Conservation (phyloP, 2,888 invertebrate species). For the Caradrina kadenii region DNA sequence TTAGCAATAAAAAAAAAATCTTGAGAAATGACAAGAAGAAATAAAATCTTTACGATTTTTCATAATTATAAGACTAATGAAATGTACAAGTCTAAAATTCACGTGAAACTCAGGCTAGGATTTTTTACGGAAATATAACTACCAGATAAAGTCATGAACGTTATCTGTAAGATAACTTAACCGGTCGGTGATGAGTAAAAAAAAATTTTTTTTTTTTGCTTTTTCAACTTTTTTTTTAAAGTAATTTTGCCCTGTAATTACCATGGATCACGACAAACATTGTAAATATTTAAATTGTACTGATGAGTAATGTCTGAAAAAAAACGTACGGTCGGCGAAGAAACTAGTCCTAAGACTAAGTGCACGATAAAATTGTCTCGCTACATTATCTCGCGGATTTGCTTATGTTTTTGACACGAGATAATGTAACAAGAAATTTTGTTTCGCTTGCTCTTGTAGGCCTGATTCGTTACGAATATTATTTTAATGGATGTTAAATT, state of each 20-base stretch:
- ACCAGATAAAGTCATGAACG: too few species aligned
- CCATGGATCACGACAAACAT: slow-evolving; percentile 33
- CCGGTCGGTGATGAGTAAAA: too few species aligned
- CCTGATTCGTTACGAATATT: neutral
- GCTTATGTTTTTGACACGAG: neutral
- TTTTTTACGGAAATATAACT: too few species aligned
- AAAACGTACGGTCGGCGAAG: slow-evolving; percentile 32
- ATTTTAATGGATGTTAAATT: neutral
- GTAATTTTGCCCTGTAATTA: neutral
- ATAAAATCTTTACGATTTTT: too few species aligned
- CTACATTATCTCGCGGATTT: neutral
- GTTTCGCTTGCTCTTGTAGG: neutral
- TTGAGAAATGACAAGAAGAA: too few species aligned
- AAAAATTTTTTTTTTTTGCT: neutral
- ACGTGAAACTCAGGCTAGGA: too few species aligned
- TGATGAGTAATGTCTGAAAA: slow-evolving; percentile 54
- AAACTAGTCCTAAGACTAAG: neutral
- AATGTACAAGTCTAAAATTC: too few species aligned
- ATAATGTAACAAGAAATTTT: neutral
- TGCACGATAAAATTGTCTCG: neutral
- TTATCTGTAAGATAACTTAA: neutral
- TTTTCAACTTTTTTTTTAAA: neutral
- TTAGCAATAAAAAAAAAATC: too few species aligned
- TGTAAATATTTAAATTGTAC: slow-evolving; percentile 55
- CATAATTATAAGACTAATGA: too few species aligned